A percentile compares a stretch with the other conserved stretches of the same genome.
phyloP scores from a whole-genome alignment of 37 sponge, comb jelly and placozoan genomes.

The Mnemiopsis leidyi region DNA sequence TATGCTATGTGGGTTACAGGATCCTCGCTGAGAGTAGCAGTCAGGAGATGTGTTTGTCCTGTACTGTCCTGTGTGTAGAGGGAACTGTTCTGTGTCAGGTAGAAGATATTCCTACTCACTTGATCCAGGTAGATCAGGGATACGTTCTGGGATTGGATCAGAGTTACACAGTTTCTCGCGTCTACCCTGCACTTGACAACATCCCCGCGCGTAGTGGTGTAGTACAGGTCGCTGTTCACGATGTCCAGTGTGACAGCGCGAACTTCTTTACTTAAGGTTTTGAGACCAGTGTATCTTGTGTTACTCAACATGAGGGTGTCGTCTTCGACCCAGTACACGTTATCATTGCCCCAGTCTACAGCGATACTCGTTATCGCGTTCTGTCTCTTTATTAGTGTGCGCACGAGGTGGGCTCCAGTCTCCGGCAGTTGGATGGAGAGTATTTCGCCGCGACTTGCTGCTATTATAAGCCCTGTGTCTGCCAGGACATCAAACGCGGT shows the following conservation, averaged over 20 bases:
- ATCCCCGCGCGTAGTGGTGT: background rate
- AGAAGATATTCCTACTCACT: conserved; percentile 25
- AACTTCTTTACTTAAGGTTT: background rate
- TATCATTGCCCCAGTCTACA: conserved; percentile 22
- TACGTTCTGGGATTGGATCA: background rate
- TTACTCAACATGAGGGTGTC: background rate
- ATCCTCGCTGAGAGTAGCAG: background rate
- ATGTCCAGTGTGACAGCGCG: background rate
- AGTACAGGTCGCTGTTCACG: background rate
- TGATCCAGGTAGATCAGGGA: background rate
- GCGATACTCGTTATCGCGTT: background rate
- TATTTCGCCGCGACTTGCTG: background rate
- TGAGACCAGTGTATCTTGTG: background rate
- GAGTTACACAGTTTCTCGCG: background rate
- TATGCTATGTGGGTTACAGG: background rate
- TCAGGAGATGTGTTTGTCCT: background rate
- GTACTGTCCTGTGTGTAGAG: background rate
- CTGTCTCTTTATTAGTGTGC: background rate
- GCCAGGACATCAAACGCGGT: background rate
- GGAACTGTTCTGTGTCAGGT: background rate
- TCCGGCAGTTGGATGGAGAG: background rate
- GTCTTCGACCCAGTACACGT: background rate
- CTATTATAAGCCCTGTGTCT: background rate
- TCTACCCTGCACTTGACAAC: background rate
- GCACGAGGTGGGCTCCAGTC: background rate